phyloP scores from a whole-genome alignment of 2,797 vertebrate species.

The Anguilla pacifica region DNA sequence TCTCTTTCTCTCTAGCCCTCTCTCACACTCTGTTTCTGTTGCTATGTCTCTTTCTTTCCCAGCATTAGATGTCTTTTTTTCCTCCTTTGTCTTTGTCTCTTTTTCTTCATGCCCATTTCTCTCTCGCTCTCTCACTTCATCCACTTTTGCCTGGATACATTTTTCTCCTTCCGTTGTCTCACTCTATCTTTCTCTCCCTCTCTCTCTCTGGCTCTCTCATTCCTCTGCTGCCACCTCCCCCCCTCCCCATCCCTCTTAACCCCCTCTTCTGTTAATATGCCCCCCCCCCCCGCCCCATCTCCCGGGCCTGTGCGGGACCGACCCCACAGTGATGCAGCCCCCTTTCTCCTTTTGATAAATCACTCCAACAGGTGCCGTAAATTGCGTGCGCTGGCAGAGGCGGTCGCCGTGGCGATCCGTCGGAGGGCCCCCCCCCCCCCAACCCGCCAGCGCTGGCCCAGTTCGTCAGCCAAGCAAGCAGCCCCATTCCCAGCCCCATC shows the following conservation, averaged over 20 bases:
- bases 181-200: constrained; percentile 42
- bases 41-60: not conserved
- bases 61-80: not conserved
- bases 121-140: constrained; percentile 47
- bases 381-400: constrained; percentile 56
- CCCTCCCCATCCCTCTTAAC: constrained; percentile 46
- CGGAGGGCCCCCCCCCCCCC: constrained; percentile 38
- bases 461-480: constrained; percentile 76
- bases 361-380: constrained; percentile 67
- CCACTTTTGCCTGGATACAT: too few species aligned
- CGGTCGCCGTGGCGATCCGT: constrained; percentile 38
- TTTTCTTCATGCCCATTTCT: constrained; percentile 21
- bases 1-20: constrained; percentile 20
- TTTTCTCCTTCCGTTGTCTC: constrained; percentile 36
- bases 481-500: constrained; percentile 62
- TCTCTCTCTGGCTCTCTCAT: not conserved
- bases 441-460: constrained; percentile 66
- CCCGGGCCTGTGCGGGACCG: constrained; percentile 40
- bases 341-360: constrained; percentile 61
- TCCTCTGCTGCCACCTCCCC: not conserved
- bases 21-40: not conserved
- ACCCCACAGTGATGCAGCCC: constrained; percentile 56
- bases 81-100: not conserved
- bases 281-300: constrained; percentile 38
- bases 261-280: constrained; percentile 47